Evolutionary conservation across 2,888 invertebrate genomes (phyloP), one percentile per base, ranked within the genome.

Genomic region (Drosophila mimica): DNA sequence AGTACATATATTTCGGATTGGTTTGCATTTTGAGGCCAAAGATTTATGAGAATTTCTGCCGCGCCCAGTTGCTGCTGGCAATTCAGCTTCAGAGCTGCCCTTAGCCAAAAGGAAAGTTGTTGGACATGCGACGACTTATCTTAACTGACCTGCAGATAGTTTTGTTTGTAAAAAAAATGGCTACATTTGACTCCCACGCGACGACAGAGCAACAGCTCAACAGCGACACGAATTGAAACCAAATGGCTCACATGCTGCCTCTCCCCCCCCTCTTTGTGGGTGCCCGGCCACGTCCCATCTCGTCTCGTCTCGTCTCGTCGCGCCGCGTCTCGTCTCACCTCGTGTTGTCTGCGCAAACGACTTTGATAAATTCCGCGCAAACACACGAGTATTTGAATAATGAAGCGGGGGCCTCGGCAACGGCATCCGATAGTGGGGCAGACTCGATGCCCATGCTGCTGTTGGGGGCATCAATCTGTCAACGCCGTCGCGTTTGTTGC

Each of bases 101-200:
- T 84, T 86, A 79, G 79, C 76, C 83, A 81, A 85, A 85, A 81
- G 85, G 85, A 88, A 86, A 88, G 85, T 85, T 81, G 81, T 76
- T 63, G 75, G 71, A 82, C 81, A 81, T 81, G 74, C 78, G 66
- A 74, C 77, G 76, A 76, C 81, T 76, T 84, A 88, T 87, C 84
- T 78, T 65, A 82, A 80, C 81, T 89, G 89, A 87, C 84, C 87
- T 81, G 89, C 75, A 82, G 84, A 87, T 78, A 79, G 81, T 75
- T 78, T 83, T 77, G 70, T 74, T 76, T 76, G 79, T 56, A 53
- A 38, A 56, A 56, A 56, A 31, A n/a, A n/a, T 11, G 30, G 76
- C 81, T 83, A 82, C 88, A 83, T 83, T 89, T 83, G 81, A 88
- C 89, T 89, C 91, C 90, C 88, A 90, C 90, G 83, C 85, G 82